Evolutionary conservation across 2,797 vertebrate species (phyloP).

Genomic region (Sebastes steindachneri): DNA sequence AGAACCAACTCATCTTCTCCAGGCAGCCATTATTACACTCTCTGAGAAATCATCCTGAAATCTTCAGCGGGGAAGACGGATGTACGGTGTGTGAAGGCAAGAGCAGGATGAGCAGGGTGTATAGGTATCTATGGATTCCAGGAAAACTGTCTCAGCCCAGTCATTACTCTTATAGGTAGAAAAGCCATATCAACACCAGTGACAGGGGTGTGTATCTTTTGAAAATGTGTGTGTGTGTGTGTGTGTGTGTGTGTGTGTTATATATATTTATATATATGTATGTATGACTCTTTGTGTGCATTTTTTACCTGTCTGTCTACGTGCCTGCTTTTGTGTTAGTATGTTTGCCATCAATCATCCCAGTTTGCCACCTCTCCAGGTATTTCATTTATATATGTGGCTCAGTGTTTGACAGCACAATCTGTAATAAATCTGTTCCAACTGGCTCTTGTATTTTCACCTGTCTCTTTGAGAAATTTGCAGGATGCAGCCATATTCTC

Average conservation of each 20-base stretch:
- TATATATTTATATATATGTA: neutral
- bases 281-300: conserved; percentile 1
- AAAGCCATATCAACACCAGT: conserved; percentile 33
- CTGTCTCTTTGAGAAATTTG: conserved; percentile 39
- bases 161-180: conserved; percentile 52
- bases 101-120: conserved; percentile 9
- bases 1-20: neutral
- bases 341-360: conserved; percentile 37
- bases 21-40: conserved; percentile 13
- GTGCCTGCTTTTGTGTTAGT: conserved; percentile 3
- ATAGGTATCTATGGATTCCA: conserved; percentile 20
- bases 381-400: conserved; percentile 34
- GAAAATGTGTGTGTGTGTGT: neutral
- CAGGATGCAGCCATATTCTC: conserved; percentile 19
- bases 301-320: neutral
- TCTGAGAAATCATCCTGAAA: conserved; percentile 38
- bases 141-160: neutral
- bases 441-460: conserved; percentile 19
- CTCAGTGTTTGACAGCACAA: conserved; percentile 43
- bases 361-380: conserved; percentile 2
- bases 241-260: neutral
- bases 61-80: conserved; percentile 38
- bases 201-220: conserved; percentile 23
- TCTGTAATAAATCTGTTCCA: conserved; percentile 32
- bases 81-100: conserved; percentile 1